Percentiles rank a stretch among this genome's conserved stretches.
Conservation (phyloP, 2,797 vertebrate species). For the Gadopsis bispinosus region DNA sequence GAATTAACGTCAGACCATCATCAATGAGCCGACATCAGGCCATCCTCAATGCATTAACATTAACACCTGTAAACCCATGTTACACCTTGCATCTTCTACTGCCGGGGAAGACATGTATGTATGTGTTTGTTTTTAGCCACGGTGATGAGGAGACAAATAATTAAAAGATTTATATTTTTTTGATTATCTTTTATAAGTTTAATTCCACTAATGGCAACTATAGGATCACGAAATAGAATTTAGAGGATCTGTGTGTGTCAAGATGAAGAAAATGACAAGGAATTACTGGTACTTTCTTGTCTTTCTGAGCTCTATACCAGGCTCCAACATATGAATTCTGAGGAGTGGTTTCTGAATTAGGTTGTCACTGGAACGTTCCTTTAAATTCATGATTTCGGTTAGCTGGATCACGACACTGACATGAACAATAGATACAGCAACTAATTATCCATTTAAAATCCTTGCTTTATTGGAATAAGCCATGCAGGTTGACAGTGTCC, state of each 20-base stretch:
- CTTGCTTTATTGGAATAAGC: background rate
- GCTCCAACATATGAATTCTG: background rate
- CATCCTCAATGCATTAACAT: constrained; percentile 27
- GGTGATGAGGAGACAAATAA: background rate
- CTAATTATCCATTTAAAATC: background rate
- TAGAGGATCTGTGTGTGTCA: background rate
- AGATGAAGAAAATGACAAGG: background rate
- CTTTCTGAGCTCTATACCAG: background rate
- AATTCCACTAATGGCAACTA: background rate
- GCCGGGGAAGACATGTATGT: background rate
- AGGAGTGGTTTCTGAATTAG: background rate
- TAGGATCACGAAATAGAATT: background rate
- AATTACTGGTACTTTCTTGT: background rate
- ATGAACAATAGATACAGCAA: background rate
- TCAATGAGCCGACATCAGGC: constrained; percentile 57
- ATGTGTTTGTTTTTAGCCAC: background rate
- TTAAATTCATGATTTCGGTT: background rate
- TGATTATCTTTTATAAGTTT: background rate
- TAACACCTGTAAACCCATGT: constrained; percentile 1
- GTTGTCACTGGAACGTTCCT: background rate
- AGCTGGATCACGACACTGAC: background rate
- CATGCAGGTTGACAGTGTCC: background rate
- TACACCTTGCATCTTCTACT: background rate
- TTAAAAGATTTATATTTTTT: background rate
- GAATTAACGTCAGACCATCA: constrained; percentile 72